Evolutionary conservation across 2,113 vertebrate genomes (phyloP).

Genomic region (Archocentrus centrarchus): DNA sequence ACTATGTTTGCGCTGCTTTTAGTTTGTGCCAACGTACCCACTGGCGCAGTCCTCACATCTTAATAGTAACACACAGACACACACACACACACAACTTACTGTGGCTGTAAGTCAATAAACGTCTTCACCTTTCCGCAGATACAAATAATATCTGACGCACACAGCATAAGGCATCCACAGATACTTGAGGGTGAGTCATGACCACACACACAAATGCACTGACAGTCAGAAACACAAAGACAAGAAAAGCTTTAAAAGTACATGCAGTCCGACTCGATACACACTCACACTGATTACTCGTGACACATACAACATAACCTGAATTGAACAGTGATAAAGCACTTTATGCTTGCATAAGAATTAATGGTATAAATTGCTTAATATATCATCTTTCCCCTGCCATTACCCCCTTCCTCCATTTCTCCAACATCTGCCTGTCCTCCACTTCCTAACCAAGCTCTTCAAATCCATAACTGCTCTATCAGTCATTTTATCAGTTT

Average conservation of each 20-base stretch:
- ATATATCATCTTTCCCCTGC: background rate
- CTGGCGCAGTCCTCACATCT: conserved; percentile 45
- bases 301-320: conserved; percentile 3
- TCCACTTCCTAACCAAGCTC: background rate
- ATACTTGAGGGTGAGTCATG: conserved; percentile 40
- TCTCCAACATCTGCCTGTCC: background rate
- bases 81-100: conserved; percentile 12
- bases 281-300: background rate
- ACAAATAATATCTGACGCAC: conserved; percentile 50
- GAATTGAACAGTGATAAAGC: background rate
- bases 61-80: background rate
- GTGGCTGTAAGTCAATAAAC: conserved; percentile 43
- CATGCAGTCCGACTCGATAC: background rate
- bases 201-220: conserved; percentile 30
- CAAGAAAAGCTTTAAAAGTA: background rate
- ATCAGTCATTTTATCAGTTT: conserved; percentile 9
- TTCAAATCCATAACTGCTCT: background rate
- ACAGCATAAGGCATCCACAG: conserved; percentile 13
- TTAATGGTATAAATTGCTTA: background rate
- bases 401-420: background rate
- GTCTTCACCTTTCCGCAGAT: conserved; percentile 47
- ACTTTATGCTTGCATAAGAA: background rate
- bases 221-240: background rate
- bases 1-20: conserved; percentile 53
- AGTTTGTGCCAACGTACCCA: conserved; percentile 50